Evolutionary conservation across 2,113 vertebrate genomes (phyloP).

Genomic region (Hemiscyllium ocellatum): DNA sequence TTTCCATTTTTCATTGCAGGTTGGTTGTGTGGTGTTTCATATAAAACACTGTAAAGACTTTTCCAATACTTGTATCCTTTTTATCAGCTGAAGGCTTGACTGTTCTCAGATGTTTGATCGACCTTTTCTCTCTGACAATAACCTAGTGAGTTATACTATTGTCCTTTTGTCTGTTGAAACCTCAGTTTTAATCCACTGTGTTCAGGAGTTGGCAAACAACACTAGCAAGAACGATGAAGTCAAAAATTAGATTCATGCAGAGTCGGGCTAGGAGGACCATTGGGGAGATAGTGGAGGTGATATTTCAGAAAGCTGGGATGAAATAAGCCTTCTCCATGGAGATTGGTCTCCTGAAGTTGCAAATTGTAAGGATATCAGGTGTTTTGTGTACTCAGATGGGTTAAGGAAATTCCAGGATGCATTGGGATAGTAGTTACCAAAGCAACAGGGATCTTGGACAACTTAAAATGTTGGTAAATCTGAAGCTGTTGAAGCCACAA

Average conservation of each 20-base stretch:
- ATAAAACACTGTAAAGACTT: conserved; percentile 27
- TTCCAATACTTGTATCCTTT: conserved; percentile 32
- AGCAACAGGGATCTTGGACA: not conserved
- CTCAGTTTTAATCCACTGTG: not conserved
- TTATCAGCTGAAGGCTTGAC: not conserved
- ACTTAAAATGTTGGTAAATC: not conserved
- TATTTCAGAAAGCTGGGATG: not conserved
- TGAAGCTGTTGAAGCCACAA: not conserved
- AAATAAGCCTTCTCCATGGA: not conserved
- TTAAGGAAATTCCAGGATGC: not conserved
- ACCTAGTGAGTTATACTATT: not conserved
- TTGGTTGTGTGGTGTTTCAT: conserved; percentile 19
- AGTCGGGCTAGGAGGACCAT: not conserved
- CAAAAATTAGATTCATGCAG: not conserved
- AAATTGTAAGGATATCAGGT: not conserved
- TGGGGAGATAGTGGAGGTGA: not conserved
- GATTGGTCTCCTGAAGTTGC: too few relatives aligned
- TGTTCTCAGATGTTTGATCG: not conserved
- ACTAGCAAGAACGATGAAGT: not conserved
- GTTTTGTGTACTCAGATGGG: not conserved
- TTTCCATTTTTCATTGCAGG: conserved; percentile 11
- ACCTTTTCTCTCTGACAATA: not conserved
- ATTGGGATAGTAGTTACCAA: not conserved
- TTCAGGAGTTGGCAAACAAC: not conserved
- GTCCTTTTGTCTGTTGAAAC: not conserved